Evolutionary conservation across 2,888 invertebrate genomes (phyloP), one percentile per base, ranked within the genome.

Genomic region (Drosophila meridionalis): DNA sequence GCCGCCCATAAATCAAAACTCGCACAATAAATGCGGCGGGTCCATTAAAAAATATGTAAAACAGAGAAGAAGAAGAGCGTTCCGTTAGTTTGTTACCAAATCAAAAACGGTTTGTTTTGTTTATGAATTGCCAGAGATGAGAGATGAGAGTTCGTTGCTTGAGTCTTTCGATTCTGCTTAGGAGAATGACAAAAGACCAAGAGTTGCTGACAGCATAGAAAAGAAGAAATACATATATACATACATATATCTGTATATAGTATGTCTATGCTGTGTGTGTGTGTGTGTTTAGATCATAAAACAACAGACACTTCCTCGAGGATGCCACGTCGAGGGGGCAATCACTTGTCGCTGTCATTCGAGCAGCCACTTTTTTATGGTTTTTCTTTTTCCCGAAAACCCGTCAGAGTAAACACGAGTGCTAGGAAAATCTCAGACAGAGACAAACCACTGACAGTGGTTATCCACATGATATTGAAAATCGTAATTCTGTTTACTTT

Each of bases 331-430:
- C 40, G 40, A 28, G 52, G 53, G 53, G 20, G 48, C 76, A 83
- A 83, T 79, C 85, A 83, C 77, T 87, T 84, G 83, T 76, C 83
- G 76, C 82, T 84, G 83, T 85, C 83, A 78, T 52, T 76, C 82
- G 20, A 40, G 82, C 34, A 70, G 71, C 52, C 64, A 70, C 57
- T 70, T 84, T 82, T 85, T 83, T 82, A 81, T 79, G 66, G 69
- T 61, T 61, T 80, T 82, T 75, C 59, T 38, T 59, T 80, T 82
- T 75, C 59, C 59, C 57, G 36, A 65, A 69, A 76, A 64, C 73
- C 48, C 12, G 52, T n/a, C 48, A 69, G 79, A 60, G 52, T 66
- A 83, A 72, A 78, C 62, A 80, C 8, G 58, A 53, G 81, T 83
- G 83, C 55, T 70, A 69, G 78, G 69, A 81, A 81, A 80, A 81